phyloP scores from a whole-genome alignment of 2,113 vertebrate genomes.

The Chaetorhynchus papuensis region DNA sequence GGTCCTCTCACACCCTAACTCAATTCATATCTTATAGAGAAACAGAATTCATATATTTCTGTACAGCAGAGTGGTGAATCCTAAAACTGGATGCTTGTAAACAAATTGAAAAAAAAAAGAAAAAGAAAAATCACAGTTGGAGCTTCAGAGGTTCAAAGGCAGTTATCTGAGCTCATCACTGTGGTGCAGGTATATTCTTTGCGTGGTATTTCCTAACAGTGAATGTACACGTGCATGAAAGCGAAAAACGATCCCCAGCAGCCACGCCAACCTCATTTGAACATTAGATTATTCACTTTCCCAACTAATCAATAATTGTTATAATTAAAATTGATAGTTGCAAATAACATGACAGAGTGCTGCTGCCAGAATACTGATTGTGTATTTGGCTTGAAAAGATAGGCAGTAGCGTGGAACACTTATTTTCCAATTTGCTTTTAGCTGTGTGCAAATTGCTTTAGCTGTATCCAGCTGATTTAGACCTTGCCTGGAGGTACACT shows the following conservation, averaged over 20 bases:
- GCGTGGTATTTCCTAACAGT: not conserved
- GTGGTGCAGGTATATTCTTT: not conserved
- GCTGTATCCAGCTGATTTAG: slow-evolving; percentile 86
- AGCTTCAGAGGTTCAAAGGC: not conserved
- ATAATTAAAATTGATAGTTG: slow-evolving; percentile 89
- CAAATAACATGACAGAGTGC: slow-evolving; percentile 80
- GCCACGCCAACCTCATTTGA: slow-evolving; percentile 35
- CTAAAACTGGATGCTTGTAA: not conserved
- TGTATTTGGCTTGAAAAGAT: slow-evolving; percentile 81
- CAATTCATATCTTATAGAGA: not conserved
- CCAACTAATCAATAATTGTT: slow-evolving; percentile 84
- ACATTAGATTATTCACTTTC: slow-evolving; percentile 79
- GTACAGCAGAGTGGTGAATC: not conserved
- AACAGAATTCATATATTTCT: not conserved
- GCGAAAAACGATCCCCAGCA: not conserved
- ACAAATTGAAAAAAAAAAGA: not conserved
- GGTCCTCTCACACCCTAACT: not conserved
- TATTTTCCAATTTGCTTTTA: slow-evolving; percentile 88
- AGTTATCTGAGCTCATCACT: not conserved
- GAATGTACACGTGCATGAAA: not conserved
- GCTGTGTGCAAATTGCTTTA: slow-evolving; percentile 85
- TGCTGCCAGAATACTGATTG: slow-evolving; percentile 82
- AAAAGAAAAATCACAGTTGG: not conserved
- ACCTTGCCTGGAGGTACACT: slow-evolving; percentile 82
- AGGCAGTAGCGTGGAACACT: slow-evolving; percentile 78